Evolutionary conservation across 2,113 vertebrate species (phyloP), one percentile per base, ranked within the genome.

Genomic region (Oenanthe oenanthe): DNA sequence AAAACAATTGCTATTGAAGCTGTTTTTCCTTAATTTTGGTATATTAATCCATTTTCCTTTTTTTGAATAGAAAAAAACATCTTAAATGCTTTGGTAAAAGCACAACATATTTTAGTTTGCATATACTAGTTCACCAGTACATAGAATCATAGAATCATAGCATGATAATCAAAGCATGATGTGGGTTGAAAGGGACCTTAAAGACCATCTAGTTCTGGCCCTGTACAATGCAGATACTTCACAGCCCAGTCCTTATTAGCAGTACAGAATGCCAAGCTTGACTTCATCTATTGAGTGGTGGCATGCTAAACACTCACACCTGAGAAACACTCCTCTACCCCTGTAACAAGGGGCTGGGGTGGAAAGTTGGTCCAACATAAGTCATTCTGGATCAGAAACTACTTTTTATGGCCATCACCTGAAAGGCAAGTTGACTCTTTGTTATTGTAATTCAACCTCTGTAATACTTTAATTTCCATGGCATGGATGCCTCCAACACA

Each of bases 371-470:
- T 43, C 53, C 9, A 43, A 17, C 1, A 9, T 6, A 51, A 66
- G 16, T 42, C 34, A 24, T 21, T 31, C 62, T 71, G 42, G 5
- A 66, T 47, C 29, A 86, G 57, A 92, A 88, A 67, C 13, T 19
- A 11, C 7, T 40, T 68, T 76, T 71, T 57, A 7, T 9, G 3
- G 26, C 1, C 26, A 28, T 16, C 2, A 0, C 4, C 22, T 25
- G 32, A 60, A 25, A 78, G 34, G 28, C 10, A 61, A 22, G 8
- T 28, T 26, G 9, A 7, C 13, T 77, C 21, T 81, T 81, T 34
- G 34, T 38, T 82, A 29, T 6, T 81, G 26, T 20, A 53, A 80
- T 40, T 32, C 65, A 63, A 48, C 12, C 15, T 85, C 51, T 47
- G 5, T 28, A 76, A 51, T n/a, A 47, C 6, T 65, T 65, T 17